Base-by-base conservation (phyloP, 2,797 vertebrate genomes). In the Euthynnus affinis region DNA sequence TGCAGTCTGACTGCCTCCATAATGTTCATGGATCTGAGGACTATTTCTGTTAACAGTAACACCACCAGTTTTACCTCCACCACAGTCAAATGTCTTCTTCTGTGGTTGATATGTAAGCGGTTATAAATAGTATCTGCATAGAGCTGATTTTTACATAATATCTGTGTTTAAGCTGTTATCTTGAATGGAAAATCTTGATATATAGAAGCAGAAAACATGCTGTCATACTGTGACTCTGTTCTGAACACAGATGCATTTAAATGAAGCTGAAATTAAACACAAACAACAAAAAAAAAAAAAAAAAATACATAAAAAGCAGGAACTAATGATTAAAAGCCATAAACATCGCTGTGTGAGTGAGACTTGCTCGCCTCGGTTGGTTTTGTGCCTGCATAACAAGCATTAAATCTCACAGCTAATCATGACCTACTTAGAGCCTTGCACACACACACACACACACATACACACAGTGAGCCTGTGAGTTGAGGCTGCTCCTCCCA, bases 351-450 rank as follows among this genome's bases (percentile, higher is more conserved):
- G 20, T 32, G 12, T 20, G 44, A 62, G 44, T 32, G 42, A 55
- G 23, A 74, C 34, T 32, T 25, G 67, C 25, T 40, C 3, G 5
- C 34, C 59, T 65, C 8, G n/a, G 44, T 42, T 69, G 32, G 46
- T 82, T 83, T 40, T 52, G 32, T 46, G 53, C 22, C 80, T 81
- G 52, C 73, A 73, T 60, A 77, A 76, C 68, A 23, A 71, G 68
- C 58, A 37, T 72, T 83, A 71, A 53, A 77, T 77, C 85, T 86
- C 77, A 60, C 44, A 80, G 89, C 87, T 88, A 88, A 91, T 90
- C 84, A 90, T 92, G 89, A 93, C 92, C 91, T 92, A 93, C 89
- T 90, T 92, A 90, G 49, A 87, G 52, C 53, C 60, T 23, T 2
- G 52, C 46, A 71, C 64, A 69, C 70, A 60, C 55, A 55, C 81